phyloP scores from a whole-genome alignment of 2,888 invertebrate genomes.

The Drosophila greeni region DNA sequence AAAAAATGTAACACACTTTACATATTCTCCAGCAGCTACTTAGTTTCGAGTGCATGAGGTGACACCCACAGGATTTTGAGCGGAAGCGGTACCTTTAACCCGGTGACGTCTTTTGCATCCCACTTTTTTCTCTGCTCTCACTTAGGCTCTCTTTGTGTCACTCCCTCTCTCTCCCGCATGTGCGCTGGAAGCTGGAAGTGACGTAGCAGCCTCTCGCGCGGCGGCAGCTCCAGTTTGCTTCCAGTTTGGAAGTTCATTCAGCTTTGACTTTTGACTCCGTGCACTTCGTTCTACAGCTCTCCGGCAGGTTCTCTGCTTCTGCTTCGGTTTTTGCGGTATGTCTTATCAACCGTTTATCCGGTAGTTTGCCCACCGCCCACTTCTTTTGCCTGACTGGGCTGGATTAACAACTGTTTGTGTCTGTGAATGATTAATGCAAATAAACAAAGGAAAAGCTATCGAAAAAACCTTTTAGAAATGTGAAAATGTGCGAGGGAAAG shows the following conservation, averaged over 20 bases:
- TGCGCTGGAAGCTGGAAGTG: constrained; percentile 47
- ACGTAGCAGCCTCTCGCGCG: constrained; percentile 21
- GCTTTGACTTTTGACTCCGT: constrained; percentile 55
- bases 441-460: constrained; percentile 44
- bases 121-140: constrained; percentile 25
- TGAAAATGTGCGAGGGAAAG: constrained; percentile 47
- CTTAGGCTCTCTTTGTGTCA: constrained; percentile 2
- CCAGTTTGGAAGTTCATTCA: constrained; percentile 72
- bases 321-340: constrained; percentile 1
- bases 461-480: constrained; percentile 43
- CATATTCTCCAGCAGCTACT: neutral
- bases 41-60: neutral
- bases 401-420: constrained; percentile 50
- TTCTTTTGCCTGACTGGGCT: constrained; percentile 3
- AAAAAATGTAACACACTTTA: neutral
- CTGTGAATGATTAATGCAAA: constrained; percentile 43
- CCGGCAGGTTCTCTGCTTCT: neutral
- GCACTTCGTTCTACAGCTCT: constrained; percentile 22
- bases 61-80: constrained; percentile 28
- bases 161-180: constrained; percentile 30
- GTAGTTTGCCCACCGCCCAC: constrained; percentile 16
- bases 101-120: constrained; percentile 65
- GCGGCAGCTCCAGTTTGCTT: constrained; percentile 56
- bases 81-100: constrained; percentile 35
- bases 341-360: constrained; percentile 4